These are phyloP conservation scores for Chironex yamaguchii DNA, from an alignment of 30 jellyfish, hydroid and myxozoan species.

Conservation along the genomic window DNA sequence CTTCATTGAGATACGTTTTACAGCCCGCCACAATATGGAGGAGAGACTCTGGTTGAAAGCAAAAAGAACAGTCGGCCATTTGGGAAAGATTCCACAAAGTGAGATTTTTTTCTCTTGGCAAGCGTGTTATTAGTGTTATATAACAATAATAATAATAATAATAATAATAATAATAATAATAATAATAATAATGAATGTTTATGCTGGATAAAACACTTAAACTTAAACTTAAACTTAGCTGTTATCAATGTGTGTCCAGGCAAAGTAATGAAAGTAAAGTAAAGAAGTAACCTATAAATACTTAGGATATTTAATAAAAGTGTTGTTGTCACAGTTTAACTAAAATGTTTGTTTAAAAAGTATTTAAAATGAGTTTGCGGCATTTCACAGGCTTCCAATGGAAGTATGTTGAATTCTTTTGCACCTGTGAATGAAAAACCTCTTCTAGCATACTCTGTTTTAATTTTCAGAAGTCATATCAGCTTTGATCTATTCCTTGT, in stretches of 20 bases:
- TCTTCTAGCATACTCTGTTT: slow-evolving; percentile 39
- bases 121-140: no score
- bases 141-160: no score
- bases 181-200: slow-evolving; percentile 10
- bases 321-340: not conserved
- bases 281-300: not conserved
- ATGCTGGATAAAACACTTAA: slow-evolving; percentile 1
- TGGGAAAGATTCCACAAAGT: no score
- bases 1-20: no score
- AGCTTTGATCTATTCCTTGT: slow-evolving; percentile 12
- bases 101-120: no score
- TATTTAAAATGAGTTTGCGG: not conserved
- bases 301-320: not conserved
- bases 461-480: slow-evolving; percentile 37
- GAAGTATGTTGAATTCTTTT: slow-evolving; percentile 28
- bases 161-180: not conserved
- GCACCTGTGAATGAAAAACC: slow-evolving; percentile 40
- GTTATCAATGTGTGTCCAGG: slow-evolving; percentile 9
- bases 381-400: slow-evolving; percentile 20
- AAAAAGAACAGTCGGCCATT: no score
- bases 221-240: slow-evolving; percentile 12
- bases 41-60: no score
- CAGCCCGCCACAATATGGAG: no score
- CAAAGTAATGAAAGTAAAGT: not conserved
- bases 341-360: slow-evolving; percentile 18